Conservation (phyloP, 2,888 invertebrate species). For the Trypoxylon attenuatum region DNA sequence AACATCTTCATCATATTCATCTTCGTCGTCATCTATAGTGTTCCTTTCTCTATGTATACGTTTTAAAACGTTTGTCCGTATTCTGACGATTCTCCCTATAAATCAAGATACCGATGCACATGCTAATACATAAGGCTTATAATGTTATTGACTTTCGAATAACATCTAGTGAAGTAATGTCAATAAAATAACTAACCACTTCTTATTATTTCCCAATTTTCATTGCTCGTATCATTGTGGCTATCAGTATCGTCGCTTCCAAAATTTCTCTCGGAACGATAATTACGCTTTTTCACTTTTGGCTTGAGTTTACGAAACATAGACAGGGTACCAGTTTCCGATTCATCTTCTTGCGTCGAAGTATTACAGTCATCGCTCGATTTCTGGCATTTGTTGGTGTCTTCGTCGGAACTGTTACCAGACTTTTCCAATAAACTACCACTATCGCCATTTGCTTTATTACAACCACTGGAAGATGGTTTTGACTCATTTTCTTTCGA, state of each 20-base stretch:
- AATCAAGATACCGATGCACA: too few relatives aligned
- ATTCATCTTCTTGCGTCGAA: conserved; percentile 8
- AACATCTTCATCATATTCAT: too few relatives aligned
- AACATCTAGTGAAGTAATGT: too few relatives aligned
- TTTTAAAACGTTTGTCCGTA: too few relatives aligned
- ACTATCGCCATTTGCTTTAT: conserved; percentile 36
- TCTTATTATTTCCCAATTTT: conserved; percentile 16
- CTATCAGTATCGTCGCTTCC: conserved; percentile 40
- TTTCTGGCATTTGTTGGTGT: conserved; percentile 58
- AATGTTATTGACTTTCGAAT: too few relatives aligned
- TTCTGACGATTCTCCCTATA: too few relatives aligned
- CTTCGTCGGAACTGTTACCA: conserved; percentile 53
- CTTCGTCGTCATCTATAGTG: too few relatives aligned
- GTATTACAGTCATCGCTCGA: conserved; percentile 36
- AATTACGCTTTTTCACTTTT: conserved; percentile 63
- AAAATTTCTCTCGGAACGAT: conserved; percentile 52
- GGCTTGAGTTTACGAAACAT: conserved; percentile 57
- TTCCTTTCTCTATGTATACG: too few relatives aligned
- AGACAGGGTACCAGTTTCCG: conserved; percentile 20
- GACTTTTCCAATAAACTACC: conserved; percentile 51
- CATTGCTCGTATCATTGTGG: conserved; percentile 29
- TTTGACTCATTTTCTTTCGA: conserved; percentile 9
- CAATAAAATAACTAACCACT: conserved; percentile 23
- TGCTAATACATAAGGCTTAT: too few relatives aligned
- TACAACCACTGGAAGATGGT: conserved; percentile 15